phyloP scores from a whole-genome alignment of 2,797 vertebrate species.

The Argentina silus region DNA sequence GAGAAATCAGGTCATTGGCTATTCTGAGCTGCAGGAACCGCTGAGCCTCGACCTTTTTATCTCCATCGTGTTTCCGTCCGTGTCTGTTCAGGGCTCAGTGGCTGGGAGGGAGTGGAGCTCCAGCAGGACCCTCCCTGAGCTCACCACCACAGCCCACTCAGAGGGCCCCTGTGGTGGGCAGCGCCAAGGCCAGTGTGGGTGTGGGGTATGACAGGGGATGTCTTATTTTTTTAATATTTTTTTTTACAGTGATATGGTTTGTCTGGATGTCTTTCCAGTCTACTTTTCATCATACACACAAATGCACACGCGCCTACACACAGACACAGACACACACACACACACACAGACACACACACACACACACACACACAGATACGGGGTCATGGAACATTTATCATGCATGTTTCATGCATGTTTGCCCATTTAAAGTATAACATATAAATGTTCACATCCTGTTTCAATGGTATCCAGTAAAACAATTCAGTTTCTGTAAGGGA shows the following conservation, averaged over 20 bases:
- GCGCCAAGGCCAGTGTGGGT: not conserved
- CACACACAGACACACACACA: not conserved
- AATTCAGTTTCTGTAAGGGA: conserved; percentile 25
- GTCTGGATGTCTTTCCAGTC: conserved; percentile 4
- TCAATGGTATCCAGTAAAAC: conserved; percentile 29
- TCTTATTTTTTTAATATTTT: not conserved
- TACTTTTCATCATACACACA: not conserved
- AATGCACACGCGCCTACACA: not conserved
- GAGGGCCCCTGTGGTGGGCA: conserved; percentile 10
- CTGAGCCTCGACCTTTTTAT: conserved; percentile 50
- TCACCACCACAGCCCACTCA: conserved; percentile 32
- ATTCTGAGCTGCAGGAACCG: conserved; percentile 58
- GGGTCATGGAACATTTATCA: conserved; percentile 24
- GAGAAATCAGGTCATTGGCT: conserved; percentile 65
- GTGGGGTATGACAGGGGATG: not conserved
- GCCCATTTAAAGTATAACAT: conserved; percentile 15
- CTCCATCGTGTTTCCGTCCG: conserved; percentile 46
- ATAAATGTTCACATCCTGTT: conserved; percentile 30
- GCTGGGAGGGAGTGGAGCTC: conserved; percentile 41
- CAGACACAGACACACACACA: not conserved
- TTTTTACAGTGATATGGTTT: not conserved
- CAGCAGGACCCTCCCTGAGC: conserved; percentile 26
- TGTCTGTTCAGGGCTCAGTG: conserved; percentile 23
- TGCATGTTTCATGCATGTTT: conserved; percentile 16
- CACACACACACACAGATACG: not conserved